Evolutionary conservation across 2,888 invertebrate species (phyloP), one percentile per base, ranked within the genome.

Genomic region (Pyrgus malvae): DNA sequence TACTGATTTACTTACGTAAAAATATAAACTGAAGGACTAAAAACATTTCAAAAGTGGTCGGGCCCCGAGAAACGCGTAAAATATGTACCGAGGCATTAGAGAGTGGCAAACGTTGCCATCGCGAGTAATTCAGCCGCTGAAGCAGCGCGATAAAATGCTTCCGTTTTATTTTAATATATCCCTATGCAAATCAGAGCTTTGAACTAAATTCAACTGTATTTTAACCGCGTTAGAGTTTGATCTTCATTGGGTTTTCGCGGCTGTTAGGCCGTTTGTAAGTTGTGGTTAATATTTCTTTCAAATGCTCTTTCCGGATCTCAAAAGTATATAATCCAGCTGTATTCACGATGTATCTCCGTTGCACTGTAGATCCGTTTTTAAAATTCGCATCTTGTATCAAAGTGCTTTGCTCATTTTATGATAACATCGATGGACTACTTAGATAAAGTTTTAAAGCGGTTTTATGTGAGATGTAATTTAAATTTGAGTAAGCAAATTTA

Each of bases 291-390:
- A 46, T 46, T 46, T 46, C 46, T 46, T 46, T 46, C 46, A 35
- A 35, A 46, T 35, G 46, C 46, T 35, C 46, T 46, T 35, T 35
- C 46, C 25, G 25, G 21, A 46, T 46, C 35, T 46, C 25, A 8
- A 46, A 46, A 46, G 46, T 25, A 35, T 46, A 35, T 35, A 46
- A 46, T 46, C 46, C 16, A n/a, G n/a, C 35, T 46, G 35, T 35
- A 46, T 46, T 35, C 46, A 9, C 45, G 33, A 46, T 25, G 46
- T 46, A 25, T 46, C 46, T 35, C 46, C 14, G n/a, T 46, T 35
- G 46, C 46, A 35, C n/a, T 25, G 35, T 14, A 16, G 35, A 46
- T 35, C 35, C 35, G 25, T 25, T 35, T 35, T 25, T 25, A 23
- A 23, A 16, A 46, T 46, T 14, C 46, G 8, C 19, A 6, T 35